These are phyloP conservation scores for Sclerurus mexicanus DNA, from an alignment of 2,113 vertebrate genomes.

Conservation along the genomic window DNA sequence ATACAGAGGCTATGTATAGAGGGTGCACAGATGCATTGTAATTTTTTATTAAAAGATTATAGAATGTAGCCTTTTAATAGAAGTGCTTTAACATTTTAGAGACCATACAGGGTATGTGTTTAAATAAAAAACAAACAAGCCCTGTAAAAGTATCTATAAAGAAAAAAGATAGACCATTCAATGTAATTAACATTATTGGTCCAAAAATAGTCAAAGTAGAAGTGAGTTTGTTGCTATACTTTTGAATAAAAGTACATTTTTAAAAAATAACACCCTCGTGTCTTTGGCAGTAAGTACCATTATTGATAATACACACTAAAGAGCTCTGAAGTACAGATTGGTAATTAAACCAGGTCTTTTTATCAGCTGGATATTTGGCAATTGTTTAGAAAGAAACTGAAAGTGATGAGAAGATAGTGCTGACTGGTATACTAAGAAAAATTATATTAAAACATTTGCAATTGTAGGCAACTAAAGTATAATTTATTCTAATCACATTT, in stretches of 20 bases:
- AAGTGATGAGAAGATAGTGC: neutral
- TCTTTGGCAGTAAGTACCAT: fast-evolving
- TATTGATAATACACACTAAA: neutral
- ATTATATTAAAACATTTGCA: neutral
- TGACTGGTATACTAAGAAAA: neutral
- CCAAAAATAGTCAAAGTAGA: neutral
- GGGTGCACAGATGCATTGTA: neutral
- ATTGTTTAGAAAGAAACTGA: neutral
- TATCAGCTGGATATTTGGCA: neutral
- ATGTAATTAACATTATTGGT: neutral
- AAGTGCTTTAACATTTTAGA: neutral
- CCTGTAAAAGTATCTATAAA: neutral
- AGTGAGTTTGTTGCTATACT: neutral
- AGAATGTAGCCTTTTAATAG: neutral
- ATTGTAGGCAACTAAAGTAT: neutral
- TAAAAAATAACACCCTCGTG: neutral
- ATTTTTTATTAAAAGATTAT: neutral
- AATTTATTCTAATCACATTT: neutral
- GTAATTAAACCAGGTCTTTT: neutral
- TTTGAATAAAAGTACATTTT: neutral
- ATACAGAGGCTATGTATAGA: neutral
- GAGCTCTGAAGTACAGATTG: neutral
- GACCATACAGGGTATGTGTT: fast-evolving
- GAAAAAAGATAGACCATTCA: neutral
- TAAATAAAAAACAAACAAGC: neutral